A percentile compares a stretch with the other conserved stretches of the same genome.
Evolutionary conservation across 2,113 vertebrate species (phyloP).

Genomic region (Proterorhinus semilunaris): DNA sequence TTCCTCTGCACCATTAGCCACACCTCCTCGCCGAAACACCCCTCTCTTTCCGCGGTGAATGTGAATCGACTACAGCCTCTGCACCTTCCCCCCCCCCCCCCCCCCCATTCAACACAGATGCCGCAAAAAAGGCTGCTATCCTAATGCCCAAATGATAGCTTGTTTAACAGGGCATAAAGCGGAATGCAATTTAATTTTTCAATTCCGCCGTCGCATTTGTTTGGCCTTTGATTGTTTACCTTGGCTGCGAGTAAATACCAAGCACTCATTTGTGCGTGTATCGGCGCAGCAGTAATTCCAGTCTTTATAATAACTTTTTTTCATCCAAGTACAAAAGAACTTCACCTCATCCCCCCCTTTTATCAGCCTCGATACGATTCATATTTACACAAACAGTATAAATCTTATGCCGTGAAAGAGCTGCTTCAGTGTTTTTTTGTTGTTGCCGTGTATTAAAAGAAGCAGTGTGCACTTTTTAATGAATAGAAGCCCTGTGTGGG

Average conservation of each 20-base stretch:
- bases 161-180: slow-evolving; percentile 25
- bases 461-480: background rate
- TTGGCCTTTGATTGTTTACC: slow-evolving; percentile 28
- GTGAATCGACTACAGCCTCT: slow-evolving; percentile 21
- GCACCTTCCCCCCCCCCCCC: slow-evolving; percentile 14
- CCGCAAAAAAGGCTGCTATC: slow-evolving; percentile 19
- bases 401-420: background rate
- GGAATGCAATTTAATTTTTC: slow-evolving; percentile 28
- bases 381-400: background rate
- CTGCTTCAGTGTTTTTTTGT: background rate
- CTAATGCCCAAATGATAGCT: slow-evolving; percentile 38
- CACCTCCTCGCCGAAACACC: slow-evolving; percentile 7
- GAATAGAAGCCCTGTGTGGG: slow-evolving; percentile 2
- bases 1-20: slow-evolving; percentile 52
- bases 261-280: slow-evolving; percentile 13
- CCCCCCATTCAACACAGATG: slow-evolving; percentile 35
- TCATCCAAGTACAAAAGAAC: slow-evolving; percentile 10
- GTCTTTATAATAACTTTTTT: slow-evolving; percentile 3
- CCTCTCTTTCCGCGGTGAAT: slow-evolving; percentile 12
- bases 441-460: background rate
- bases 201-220: slow-evolving; percentile 24
- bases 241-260: slow-evolving; percentile 14
- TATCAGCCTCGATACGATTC: background rate
- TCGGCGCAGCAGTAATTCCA: slow-evolving; percentile 29
- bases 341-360: slow-evolving; percentile 1